These are phyloP conservation scores for Odontocerum albicorne DNA, from an alignment of 2,888 invertebrate genomes.

Conservation along the genomic window DNA sequence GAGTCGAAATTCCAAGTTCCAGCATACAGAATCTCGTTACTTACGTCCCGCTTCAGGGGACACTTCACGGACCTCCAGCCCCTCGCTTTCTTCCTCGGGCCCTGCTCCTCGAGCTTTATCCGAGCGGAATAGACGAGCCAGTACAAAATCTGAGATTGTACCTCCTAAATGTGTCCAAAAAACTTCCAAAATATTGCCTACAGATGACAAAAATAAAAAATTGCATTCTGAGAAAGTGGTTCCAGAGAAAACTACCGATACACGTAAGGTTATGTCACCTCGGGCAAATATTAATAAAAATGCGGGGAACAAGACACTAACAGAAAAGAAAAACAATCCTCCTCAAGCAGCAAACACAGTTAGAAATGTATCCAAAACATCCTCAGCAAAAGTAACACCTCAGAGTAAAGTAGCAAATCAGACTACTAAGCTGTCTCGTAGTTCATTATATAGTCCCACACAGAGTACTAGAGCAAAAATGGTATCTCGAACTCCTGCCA, in stretches of 20 bases:
- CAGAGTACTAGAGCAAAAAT: constrained; percentile 62
- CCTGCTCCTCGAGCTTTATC: background rate
- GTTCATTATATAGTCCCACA: constrained; percentile 58
- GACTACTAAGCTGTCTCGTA: background rate
- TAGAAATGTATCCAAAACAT: constrained; percentile 7
- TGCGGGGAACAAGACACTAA: constrained; percentile 47
- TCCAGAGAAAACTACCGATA: background rate
- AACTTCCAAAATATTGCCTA: constrained; percentile 3
- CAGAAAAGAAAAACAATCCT: constrained; percentile 40
- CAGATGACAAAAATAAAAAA: constrained; percentile 2
- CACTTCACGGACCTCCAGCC: background rate
- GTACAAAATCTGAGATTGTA: too few species aligned
- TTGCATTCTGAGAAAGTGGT: too few species aligned
- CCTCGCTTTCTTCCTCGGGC: background rate
- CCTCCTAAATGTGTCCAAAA: constrained; percentile 1
- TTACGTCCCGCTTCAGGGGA: background rate
- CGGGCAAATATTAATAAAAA: constrained; percentile 28
- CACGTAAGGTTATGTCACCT: background rate
- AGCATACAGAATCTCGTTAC: too few species aligned
- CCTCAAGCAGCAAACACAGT: constrained; percentile 33
- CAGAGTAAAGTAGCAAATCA: background rate
- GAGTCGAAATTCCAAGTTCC: too few species aligned
- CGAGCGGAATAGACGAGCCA: too few species aligned
- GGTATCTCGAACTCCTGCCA: constrained; percentile 43
- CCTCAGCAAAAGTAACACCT: too few species aligned